Evolutionary conservation across 2,888 invertebrate genomes (phyloP).

Genomic region (Drosophila antonietae): DNA sequence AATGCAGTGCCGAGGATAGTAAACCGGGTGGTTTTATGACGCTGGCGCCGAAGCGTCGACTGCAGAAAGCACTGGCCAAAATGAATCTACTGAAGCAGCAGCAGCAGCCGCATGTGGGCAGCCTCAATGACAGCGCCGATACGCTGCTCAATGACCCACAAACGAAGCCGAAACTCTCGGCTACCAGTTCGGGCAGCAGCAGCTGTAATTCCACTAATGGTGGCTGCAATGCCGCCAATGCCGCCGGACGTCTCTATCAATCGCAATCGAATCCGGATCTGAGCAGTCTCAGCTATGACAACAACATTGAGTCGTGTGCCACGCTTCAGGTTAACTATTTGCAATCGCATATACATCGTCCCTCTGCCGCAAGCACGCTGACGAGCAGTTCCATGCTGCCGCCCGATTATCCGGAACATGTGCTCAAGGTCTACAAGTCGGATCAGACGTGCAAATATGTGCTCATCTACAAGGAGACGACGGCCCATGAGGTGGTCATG

Average conservation of each 20-base stretch:
- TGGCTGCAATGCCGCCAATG: slow-evolving; percentile 22
- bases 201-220: slow-evolving; percentile 63
- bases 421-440: slow-evolving; percentile 96
- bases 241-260: slow-evolving; percentile 87
- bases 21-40: slow-evolving; percentile 93
- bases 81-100: slow-evolving; percentile 89
- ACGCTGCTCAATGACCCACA: slow-evolving; percentile 67
- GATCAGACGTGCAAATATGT: slow-evolving; percentile 99
- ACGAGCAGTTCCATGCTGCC: slow-evolving; percentile 69
- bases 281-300: slow-evolving; percentile 90
- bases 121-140: slow-evolving; percentile 80
- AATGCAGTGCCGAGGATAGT: slow-evolving; percentile 60
- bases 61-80: slow-evolving; percentile 94
- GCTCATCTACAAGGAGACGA: slow-evolving; percentile 96
- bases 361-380: slow-evolving; percentile 74
- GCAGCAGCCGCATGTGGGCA: slow-evolving; percentile 62
- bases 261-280: slow-evolving; percentile 96
- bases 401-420: slow-evolving; percentile 96
- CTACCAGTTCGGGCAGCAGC: slow-evolving; percentile 68
- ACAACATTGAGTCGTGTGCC: slow-evolving; percentile 83
- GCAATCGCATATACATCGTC: slow-evolving; percentile 74
- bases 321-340: slow-evolving; percentile 85
- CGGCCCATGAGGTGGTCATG: slow-evolving; percentile 97
- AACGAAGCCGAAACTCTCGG: slow-evolving; percentile 64
- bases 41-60: slow-evolving; percentile 90